Evolutionary conservation across 1,140 invertebrate genomes (phyloP), one percentile per base, ranked within the genome.

Genomic region (Lordiphosa mommai): DNA sequence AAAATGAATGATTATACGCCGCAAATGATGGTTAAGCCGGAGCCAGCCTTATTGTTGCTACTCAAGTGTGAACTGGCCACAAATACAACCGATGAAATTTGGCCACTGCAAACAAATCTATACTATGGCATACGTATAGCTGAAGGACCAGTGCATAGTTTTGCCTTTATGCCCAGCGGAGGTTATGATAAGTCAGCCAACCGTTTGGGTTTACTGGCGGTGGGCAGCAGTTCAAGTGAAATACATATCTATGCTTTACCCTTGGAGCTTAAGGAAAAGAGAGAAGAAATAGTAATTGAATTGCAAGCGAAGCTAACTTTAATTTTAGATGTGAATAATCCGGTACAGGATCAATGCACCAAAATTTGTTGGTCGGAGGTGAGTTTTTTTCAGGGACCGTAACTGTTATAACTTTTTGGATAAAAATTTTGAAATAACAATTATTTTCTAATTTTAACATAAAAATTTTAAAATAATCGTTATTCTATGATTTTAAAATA

Each of bases 311-410:
- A 60, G 6, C 6, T 86, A 0, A 71, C 43, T 0, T 59, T 82
- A 0, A 55, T 23, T 0, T 58, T 80, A 14, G 60, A 61, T 44
- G 27, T 67, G 2, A 43, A 44, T 23, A 47, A 46, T 40, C 32
- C 50, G 10, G 33, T 16, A 1, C 41, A 17, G 43, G 71, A 86
- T 66, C 70, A 74, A 8, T 88, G 86, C 33, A 69, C 67, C 0
- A 59, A 68, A 38, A 56, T 88, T 2, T 49, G 58, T 23, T 88
- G 86, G 86, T 88, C 86, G n/a, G 59, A 86, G 57, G 86, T 88
- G 37, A 56, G 44, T 55, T 47, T 2, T 1, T 14, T 0, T 4
- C n/a, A n/a, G n/a, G n/a, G n/a, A n/a, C n/a, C n/a, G n/a, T n/a
- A n/a, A n/a, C n/a, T n/a, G n/a, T n/a, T n/a, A n/a, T n/a, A n/a